Evolutionary conservation across 2,113 vertebrate species (phyloP), one percentile per base, ranked within the genome.

Genomic region (Phocoena phocoena): DNA sequence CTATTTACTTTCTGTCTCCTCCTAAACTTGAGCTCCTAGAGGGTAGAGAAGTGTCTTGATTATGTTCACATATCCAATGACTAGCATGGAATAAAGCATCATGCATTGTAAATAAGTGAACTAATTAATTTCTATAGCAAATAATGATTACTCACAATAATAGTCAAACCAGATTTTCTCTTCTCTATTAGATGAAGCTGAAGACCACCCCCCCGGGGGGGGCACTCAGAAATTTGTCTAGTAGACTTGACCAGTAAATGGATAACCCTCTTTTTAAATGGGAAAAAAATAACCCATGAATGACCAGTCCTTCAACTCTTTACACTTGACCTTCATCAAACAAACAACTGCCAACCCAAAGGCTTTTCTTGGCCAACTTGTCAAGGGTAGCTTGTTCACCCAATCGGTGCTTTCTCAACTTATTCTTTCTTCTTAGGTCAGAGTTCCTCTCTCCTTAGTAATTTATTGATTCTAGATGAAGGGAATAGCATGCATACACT

Each of bases 121-220:
- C n/a, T 67, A 79, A 84, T 53, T 60, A 44, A 90, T 95, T 96
- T 88, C 84, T 87, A 13, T 9, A 74, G 36, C 58, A 92, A 85
- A 76, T 68, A 79, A 60, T 63, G 41, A 60, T 79, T 63, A 87
- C 44, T 81, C 44, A 63, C 70, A 23, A 41, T 71, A 76, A 82
- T n/a, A 91, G 85, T 96, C 36, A 67, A 96, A 82, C 26, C 6
- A 70, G 31, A 88, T 55, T 63, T 85, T 88, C 18, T 93, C 36
- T 74, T 76, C 50, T 94, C 15, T 70, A 3, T 70, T 88, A 76
- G 71, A 68, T 63, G 55, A 83, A 60, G 15, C 41, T 73, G 21
- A 70, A 95, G 60, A 79, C 41, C 6, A 1, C n/a, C 50, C 53
- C 15, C 5, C 15, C 11, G 53, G 3, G 18, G 12, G 44, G 4